Evolutionary conservation across 2,113 vertebrate genomes (phyloP), one percentile per base, ranked within the genome.

Genomic region (Paramisgurnus dabryanus): DNA sequence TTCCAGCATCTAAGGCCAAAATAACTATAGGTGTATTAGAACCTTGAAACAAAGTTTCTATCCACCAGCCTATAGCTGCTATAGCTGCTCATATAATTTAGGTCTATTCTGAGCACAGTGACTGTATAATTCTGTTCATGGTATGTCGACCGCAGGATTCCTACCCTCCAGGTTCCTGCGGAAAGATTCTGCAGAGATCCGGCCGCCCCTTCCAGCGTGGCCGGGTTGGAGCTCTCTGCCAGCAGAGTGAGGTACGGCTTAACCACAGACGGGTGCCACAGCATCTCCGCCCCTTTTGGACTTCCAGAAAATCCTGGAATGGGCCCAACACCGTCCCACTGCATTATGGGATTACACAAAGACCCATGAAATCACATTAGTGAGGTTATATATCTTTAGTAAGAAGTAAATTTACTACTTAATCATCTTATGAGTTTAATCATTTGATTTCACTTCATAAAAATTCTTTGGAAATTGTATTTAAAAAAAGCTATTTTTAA

Each of bases 151-250:
- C 63, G 34, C 70, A 43, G 17, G 41, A 45, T 18, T 27, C 71
- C 39, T 87, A 95, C 98, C 96, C 99, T 99, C 98, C 97, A 99
- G 89, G 96, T 98, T 67, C 98, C 97, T 0, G 98, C 98, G 12
- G 97, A 98, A 50, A 99, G 95, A 86, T 99, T 99, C 88, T 99
- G 98, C 80, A 99, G 94, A 2, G 98, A 98, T 12, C 98, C 98
- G 0, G 98, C 98, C 4, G 98, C 97, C 63, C 98, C 97, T 89
- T 99, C 98, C 70, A 99, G 93, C 3, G 98, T 99, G 75, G 97
- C 96, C 0, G 97, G 96, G 81, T 99, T 99, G 85, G 97, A 99
- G 90, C 98, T 99, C 89, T 99, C 97, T 3, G 98, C 96, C 70
- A 99, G 92, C 64, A 99, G 95, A 6, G 96, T 98, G 75, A 99